Evolutionary conservation across 2,797 vertebrate species (phyloP), one percentile per base, ranked within the genome.

Genomic region (Acestrorhynchus altus): DNA sequence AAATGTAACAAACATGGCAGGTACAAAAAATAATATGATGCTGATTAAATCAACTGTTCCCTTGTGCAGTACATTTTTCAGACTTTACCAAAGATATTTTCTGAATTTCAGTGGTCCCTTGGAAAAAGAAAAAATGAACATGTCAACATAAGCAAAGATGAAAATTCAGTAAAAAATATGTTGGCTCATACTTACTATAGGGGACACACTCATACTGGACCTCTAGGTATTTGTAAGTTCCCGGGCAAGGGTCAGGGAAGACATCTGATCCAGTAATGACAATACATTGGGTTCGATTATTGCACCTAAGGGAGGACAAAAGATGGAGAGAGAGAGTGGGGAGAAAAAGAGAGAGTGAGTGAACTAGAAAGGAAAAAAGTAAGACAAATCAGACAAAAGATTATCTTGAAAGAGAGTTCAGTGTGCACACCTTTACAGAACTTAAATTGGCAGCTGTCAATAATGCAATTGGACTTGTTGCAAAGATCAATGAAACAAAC

Each of bases 181-280:
- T 60, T 54, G 31, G 39, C 12, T 79, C 51, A 80, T 95, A 99
- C 98, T 99, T 98, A 99, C 98, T 99, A 92, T 99, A 99, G 93
- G 98, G 98, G 85, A 99, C 98, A 94, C 98, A 99, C 94, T 99
- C 98, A 95, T 99, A 99, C 87, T 99, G 98, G 94, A 99, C 98
- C 95, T 99, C 97, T 93, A 99, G 95, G 82, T 99, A 99, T 88
- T 99, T 99, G 93, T 99, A 99, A 67, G 98, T 99, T 89, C 98
- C 98, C 15, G 98, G 98, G 90, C 97, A 99, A 77, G 98, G 98
- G 92, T 99, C 98, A 85, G 98, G 98, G 94, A 99, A 99, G 86
- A 99, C 97, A 84, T 99, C 98, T 86, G 96, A 97, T 87, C 98
- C 98, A 28, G 98, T 98, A 91, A 99, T 96, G 92, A 99, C 98